A percentile compares a stretch with the other conserved stretches of the same genome.
phyloP scores from a whole-genome alignment of 30 jellyfish, hydroid and myxozoan genomes.

The Clytia hemisphaerica region DNA sequence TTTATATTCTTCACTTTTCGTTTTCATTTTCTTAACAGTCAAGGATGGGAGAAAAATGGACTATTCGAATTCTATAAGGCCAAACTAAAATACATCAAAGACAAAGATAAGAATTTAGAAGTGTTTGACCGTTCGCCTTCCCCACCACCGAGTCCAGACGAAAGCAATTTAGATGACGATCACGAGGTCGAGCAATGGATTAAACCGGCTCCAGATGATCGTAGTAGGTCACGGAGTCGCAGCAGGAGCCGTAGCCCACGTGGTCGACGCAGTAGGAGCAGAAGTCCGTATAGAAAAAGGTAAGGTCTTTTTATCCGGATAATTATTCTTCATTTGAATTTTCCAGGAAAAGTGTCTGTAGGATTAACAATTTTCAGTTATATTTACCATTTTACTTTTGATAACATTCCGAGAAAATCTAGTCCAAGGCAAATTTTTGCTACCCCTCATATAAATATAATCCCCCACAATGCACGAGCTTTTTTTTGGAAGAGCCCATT shows the following conservation, averaged over 20 bases:
- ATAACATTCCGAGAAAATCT: no score
- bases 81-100: slow-evolving; percentile 75
- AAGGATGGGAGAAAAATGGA: slow-evolving; percentile 99
- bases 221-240: slow-evolving; percentile 4
- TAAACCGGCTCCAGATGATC: slow-evolving; percentile 34
- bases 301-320: not conserved
- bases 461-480: no score
- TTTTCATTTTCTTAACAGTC: slow-evolving; percentile 23
- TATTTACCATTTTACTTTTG: no score
- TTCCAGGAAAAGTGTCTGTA: no score
- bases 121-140: slow-evolving; percentile 74
- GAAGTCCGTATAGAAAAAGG: slow-evolving; percentile 39
- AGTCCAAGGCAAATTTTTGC: not conserved
- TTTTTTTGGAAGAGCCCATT: no score
- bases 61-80: slow-evolving; percentile 90
- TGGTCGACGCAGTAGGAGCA: not conserved
- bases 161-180: no score
- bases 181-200: no score
- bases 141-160: slow-evolving; percentile 61
- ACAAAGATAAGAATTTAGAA: slow-evolving; percentile 71
- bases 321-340: no score
- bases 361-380: no score
- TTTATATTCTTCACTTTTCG: no score
- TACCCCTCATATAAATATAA: no score
- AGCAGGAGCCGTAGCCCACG: not conserved